Base-by-base conservation (phyloP, 2,113 vertebrate species). In the Nothoprocta perdicaria region DNA sequence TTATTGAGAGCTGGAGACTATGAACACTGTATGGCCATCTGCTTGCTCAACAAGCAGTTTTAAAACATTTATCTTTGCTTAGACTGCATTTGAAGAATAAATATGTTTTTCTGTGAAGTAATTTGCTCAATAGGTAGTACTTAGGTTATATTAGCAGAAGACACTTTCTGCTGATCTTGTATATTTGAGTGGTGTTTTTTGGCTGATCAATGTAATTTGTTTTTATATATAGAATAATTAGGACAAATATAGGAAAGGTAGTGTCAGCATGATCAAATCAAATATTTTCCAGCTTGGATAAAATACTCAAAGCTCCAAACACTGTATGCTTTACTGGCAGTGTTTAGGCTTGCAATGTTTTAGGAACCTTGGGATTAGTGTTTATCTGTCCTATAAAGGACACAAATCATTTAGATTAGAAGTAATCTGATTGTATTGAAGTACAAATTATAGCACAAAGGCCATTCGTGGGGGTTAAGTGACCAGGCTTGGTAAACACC, bases 401-500 rank as follows among this genome's bases (percentile, higher is more conserved):
- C 93, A 97, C 95, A 95, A 95, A 94, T 98, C 97, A 97, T 98
- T 98, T 97, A 98, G 98, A 97, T 98, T 98, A 98, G 94, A 97
- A 95, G 74, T 98, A 98, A 98, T 98, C 98, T 98, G 98, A 98
- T 98, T 98, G 96, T 95, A 97, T 96, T 95, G 96, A 97, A 96
- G 91, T 97, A 97, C 97, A 98, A 97, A 97, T 97, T 97, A 97
- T 96, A 97, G 95, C 95, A 97, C 97, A 97, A 97, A 98, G 96
- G 91, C 98, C 94, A 93, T 97, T 97, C 96, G 96, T 97, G 96
- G 97, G 97, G 97, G 97, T 97, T 98, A 98, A 97, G 95, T 97
- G 96, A 97, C 95, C 84, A 92, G 94, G 92, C 80, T 94, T 97
- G 97, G 97, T 98, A 98, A 98, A 97, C 90, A 96, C 96, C 96